Percentiles rank a stretch among this genome's conserved stretches.
Evolutionary conservation across 2,888 invertebrate genomes (phyloP).

Genomic region (Tridacna crocea): DNA sequence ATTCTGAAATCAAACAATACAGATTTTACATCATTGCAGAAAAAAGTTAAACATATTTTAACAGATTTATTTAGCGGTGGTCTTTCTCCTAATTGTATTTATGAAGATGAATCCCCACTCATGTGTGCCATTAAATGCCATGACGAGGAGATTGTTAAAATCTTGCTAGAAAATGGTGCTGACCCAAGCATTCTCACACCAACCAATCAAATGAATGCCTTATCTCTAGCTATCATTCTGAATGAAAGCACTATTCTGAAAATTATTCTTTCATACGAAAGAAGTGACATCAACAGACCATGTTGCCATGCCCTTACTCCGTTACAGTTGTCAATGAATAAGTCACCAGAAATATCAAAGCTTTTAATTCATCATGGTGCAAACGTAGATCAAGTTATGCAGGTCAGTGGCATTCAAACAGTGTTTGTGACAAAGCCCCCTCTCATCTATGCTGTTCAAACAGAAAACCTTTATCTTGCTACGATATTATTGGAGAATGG

Average conservation of each 20-base stretch:
- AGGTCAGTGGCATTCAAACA: constrained; percentile 45
- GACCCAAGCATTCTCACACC: constrained; percentile 58
- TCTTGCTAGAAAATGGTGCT: constrained; percentile 66
- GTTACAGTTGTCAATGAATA: constrained; percentile 68
- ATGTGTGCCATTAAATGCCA: constrained; percentile 64
- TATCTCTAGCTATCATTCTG: constrained; percentile 65
- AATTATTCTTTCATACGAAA: constrained; percentile 62
- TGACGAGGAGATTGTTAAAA: constrained; percentile 57
- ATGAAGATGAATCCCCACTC: constrained; percentile 56
- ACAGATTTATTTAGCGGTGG: constrained; percentile 52
- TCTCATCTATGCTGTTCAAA: constrained; percentile 61
- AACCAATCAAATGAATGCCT: constrained; percentile 61
- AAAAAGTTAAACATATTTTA: constrained; percentile 43
- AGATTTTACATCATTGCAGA: constrained; percentile 26
- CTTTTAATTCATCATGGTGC: constrained; percentile 68
- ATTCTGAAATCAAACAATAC: constrained; percentile 49
- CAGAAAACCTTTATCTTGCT: constrained; percentile 61
- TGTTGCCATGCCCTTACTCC: constrained; percentile 66
- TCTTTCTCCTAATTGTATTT: constrained; percentile 37
- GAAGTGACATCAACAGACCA: constrained; percentile 59
- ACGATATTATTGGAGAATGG: constrained; percentile 66
- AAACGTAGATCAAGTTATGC: constrained; percentile 61
- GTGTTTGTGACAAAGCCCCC: constrained; percentile 59
- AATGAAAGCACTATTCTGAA: constrained; percentile 65
- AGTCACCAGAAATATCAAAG: constrained; percentile 63